Base-by-base conservation (phyloP, 2,797 vertebrate species). In the Falco novaeseelandiae region DNA sequence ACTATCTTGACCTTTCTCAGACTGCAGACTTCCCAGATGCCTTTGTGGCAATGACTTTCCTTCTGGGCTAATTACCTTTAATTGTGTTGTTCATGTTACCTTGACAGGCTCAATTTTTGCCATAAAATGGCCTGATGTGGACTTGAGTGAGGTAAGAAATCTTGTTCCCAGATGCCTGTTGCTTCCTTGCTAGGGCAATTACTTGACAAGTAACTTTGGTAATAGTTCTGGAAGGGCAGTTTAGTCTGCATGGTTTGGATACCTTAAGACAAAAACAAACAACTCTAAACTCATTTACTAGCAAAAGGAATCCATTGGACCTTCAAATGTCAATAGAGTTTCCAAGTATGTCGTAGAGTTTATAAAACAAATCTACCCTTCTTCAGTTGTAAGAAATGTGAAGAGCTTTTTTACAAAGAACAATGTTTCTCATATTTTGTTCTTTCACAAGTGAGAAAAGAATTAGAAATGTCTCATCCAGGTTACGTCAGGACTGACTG, bases 1-100 rank as follows among this genome's bases (percentile, higher is more conserved):
- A 73, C 48, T 80, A 25, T 34, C 71, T 93, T 96, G 83, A 90
- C 90, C 90, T 93, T 95, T 92, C 51, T 92, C n/a, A 66, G 51
- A 59, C 4, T 95, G 51, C 70, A 55, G 89, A 2, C 62, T 86
- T 90, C 26, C 20, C 55, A 73, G 59, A 49, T 11, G 59, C 30
- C 55, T 90, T 83, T 67, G 26, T 70, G 48, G 27, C 58, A 84
- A 77, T 57, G 55, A 19, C 21, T 83, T 20, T 59, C 51, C 55
- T 89, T 27, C 62, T 92, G 81, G 51, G 63, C 9, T 85, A 92
- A 94, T 95, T 90, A 57, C 48, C 2, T 70, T 66, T 92, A 84
- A 87, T 83, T 87, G 25, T 80, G 18, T 23, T 58, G 8, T 25
- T 93, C 66, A 25, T 59, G 25, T 77, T 83, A 66, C 30, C 57